phyloP scores from a whole-genome alignment of 2,113 vertebrate genomes.

The Dicaeum eximium region DNA sequence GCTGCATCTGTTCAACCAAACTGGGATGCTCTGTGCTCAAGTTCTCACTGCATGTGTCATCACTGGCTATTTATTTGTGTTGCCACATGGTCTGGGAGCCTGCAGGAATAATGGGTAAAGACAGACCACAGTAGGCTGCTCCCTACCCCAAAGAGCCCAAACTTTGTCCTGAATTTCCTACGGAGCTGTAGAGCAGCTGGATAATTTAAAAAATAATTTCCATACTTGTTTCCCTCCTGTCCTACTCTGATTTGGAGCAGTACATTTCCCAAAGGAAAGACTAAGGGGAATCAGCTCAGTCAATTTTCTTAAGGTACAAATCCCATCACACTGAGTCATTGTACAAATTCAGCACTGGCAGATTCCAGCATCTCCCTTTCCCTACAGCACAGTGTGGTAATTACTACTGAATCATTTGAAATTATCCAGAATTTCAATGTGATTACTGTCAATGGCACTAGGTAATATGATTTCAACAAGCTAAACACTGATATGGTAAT shows the following conservation, averaged over 20 bases:
- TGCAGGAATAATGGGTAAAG: not conserved
- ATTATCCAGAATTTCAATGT: slow-evolving; percentile 5
- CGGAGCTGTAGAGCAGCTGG: not conserved
- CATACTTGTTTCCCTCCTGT: not conserved
- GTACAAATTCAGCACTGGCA: not conserved
- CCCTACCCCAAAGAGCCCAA: not conserved
- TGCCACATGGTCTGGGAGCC: not conserved
- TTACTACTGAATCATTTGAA: slow-evolving; percentile 22
- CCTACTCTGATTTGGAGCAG: not conserved
- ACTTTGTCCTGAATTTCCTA: not conserved
- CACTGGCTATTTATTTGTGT: not conserved
- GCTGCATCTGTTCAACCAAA: not conserved
- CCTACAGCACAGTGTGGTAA: not conserved
- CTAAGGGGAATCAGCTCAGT: not conserved
- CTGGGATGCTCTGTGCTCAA: not conserved
- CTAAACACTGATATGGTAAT: not conserved
- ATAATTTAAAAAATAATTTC: not conserved
- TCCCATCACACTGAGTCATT: not conserved
- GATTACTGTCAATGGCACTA: not conserved
- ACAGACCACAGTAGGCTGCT: not conserved
- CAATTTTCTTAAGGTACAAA: not conserved
- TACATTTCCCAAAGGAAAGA: not conserved
- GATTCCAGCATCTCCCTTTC: not conserved
- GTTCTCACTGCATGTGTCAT: not conserved
- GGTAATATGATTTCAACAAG: not conserved